A percentile compares a stretch with the other conserved stretches of the same genome.
Conservation (phyloP, 2,888 invertebrate species). For the Dryadula phaetusa region DNA sequence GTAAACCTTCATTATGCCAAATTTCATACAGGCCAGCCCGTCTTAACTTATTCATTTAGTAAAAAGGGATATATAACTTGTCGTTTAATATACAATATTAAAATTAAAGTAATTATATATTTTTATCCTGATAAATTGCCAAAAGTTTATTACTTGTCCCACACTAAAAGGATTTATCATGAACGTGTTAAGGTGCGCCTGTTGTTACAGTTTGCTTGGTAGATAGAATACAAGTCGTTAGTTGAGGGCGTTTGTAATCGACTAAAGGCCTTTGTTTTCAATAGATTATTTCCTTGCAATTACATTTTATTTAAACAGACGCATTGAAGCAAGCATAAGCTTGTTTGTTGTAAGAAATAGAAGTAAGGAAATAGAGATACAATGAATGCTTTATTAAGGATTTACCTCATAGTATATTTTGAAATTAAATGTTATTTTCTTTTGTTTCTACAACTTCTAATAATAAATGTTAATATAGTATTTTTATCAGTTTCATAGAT, state of each 20-base stretch:
- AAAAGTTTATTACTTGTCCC: slow-evolving; percentile 51
- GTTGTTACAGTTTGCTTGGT: slow-evolving; percentile 73
- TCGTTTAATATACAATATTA: not conserved
- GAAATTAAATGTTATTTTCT: too few species aligned
- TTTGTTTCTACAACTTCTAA: too few species aligned
- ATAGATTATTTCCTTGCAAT: slow-evolving; percentile 39
- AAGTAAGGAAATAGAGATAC: not conserved
- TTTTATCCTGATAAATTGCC: not conserved
- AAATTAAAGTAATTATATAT: too few species aligned
- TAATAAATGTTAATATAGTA: too few species aligned
- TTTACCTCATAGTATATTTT: too few species aligned
- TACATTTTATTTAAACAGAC: slow-evolving; percentile 12
- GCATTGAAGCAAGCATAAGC: not conserved
- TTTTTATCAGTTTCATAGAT: too few species aligned
- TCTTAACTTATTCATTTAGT: too few species aligned
- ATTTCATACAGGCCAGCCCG: too few species aligned
- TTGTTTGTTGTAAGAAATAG: slow-evolving; percentile 1
- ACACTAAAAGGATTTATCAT: slow-evolving; percentile 63
- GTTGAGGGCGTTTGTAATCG: slow-evolving; percentile 54
- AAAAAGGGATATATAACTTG: too few species aligned
- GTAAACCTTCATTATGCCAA: too few species aligned
- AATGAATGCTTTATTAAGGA: too few species aligned
- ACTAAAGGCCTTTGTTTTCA: slow-evolving; percentile 42
- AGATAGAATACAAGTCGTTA: slow-evolving; percentile 69
- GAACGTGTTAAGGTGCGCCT: slow-evolving; percentile 68